phyloP scores from a whole-genome alignment of 2,888 invertebrate species.

The Nomada fabriciana region DNA sequence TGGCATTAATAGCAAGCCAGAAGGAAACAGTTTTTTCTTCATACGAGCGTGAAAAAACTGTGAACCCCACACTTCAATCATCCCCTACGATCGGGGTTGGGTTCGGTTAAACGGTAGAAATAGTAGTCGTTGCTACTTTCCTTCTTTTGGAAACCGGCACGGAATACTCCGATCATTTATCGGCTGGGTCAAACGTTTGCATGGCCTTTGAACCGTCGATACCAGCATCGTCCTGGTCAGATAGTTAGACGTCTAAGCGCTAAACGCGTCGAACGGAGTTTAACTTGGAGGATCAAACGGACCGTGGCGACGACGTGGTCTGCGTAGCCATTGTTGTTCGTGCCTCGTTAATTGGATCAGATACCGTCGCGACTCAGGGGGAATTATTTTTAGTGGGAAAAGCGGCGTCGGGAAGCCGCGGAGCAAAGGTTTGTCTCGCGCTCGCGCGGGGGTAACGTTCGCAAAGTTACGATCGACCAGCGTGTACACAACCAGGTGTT shows the following conservation, averaged over 20 bases:
- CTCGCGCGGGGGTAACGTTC: not conserved
- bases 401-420: too few species aligned
- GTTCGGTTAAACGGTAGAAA: too few species aligned
- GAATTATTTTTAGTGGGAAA: too few species aligned
- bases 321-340: conserved; percentile 13
- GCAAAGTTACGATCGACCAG: conserved; percentile 1
- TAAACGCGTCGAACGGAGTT: conserved; percentile 19
- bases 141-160: not conserved
- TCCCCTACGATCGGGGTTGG: not conserved
- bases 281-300: conserved; percentile 22
- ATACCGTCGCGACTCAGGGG: too few species aligned
- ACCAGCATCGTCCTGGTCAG: conserved; percentile 22
- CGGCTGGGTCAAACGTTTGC: conserved; percentile 7
- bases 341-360: conserved; percentile 2
- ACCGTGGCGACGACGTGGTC: not conserved
- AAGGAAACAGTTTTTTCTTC: conserved; percentile 9
- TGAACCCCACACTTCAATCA: too few species aligned
- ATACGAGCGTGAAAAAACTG: not conserved
- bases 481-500: not conserved
- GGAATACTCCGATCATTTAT: conserved; percentile 2
- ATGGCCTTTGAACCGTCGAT: conserved; percentile 14
- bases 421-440: too few species aligned
- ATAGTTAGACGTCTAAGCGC: conserved; percentile 12
- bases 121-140: not conserved
- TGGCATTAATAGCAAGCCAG: conserved; percentile 28